Evolutionary conservation across 2,888 invertebrate genomes (phyloP), one percentile per base, ranked within the genome.

Genomic region (Nephrotoma appendiculata): DNA sequence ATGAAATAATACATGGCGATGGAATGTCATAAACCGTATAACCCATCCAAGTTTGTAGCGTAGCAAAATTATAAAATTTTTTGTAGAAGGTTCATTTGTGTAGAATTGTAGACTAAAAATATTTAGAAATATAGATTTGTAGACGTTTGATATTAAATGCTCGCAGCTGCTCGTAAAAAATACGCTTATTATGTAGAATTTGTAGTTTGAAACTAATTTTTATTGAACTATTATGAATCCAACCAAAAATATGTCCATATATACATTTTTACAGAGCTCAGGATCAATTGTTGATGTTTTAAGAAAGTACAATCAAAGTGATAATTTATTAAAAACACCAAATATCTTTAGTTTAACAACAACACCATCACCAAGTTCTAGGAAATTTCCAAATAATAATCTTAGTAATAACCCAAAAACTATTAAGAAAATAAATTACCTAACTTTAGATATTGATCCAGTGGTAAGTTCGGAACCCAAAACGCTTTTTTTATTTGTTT

Each of bases 391-490:
- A 91, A 92, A 91, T 92, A 92, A 92, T 92, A 93, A 93, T 91
- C 92, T 92, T 92, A 92, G 92, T 92, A 92, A 93, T 92, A 93
- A 93, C 91, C 92, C 92, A 90, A 92, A 93, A 91, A 93, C 93
- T 92, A 92, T 92, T 90, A 92, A 92, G 89, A 93, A 92, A 92
- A 88, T 88, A 86, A 88, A 88, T 88, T 88, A 88, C 87, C 88
- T 93, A 92, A 93, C 93, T 91, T 91, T 93, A 91, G 93, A 93
- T 91, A 93, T 93, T 90, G 93, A 94, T 92, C 93, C 93, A 91
- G 92, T 93, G 93, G 94, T 94, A 93, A 93, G 90, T 87, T 71
- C 31, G 71, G 71, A 71, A 71, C 9, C 31, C 71, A 7, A 5
- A 31, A 9, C 31, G 31, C 31, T 71, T 71, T 71, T 31, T 3